Base-by-base conservation (phyloP, 1,140 invertebrate species). In the Pachyrhynchus sulphureomaculatus region DNA sequence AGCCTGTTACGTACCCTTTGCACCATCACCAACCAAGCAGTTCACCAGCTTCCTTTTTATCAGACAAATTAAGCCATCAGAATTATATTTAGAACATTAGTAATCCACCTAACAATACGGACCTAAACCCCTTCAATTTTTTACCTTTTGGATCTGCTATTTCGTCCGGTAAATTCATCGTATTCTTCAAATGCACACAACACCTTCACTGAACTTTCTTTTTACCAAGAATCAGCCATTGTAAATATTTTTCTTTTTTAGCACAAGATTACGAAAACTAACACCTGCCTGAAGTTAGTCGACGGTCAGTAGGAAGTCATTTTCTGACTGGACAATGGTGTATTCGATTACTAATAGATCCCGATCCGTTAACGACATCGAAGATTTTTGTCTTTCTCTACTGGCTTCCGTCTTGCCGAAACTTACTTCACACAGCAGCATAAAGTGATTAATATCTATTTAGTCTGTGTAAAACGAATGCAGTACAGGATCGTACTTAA, bases 41-140 rank as follows among this genome's bases (percentile, higher is more conserved):
- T 49, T 32, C 21, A 24, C 26, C 39, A n/a, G 21, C 10, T 56
- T 58, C 23, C 44, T 39, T 58, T 36, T 48, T 48, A 58, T 48
- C 41, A 37, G 26, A 42, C 53, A 55, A 55, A 55, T 55, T 36
- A 58, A 47, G 32, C 21, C 55, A 58, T 37, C 39, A 49, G 51
- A 24, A 59, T 51, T 59, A 59, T 51, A 59, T 59, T 59, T 59
- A 59, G 57, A 59, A 15, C 34, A 51, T 59, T 59, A 49, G 45
- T 59, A 59, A 59, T 59, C 33, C 23, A 2, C 29, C 39, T 36
- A 34, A 36, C 18, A 18, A 34, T 4, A 10, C 33, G 21, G 18
- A 51, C 8, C 34, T 51, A 2, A 21, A 20, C 9, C 4, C n/a
- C 4, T 26, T 8, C 34, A 51, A 36, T 3, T 2, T 41, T 44